Evolutionary conservation across 92 coral and sea anemone genomes (phyloP).

Genomic region (Zoanthus sociatus): DNA sequence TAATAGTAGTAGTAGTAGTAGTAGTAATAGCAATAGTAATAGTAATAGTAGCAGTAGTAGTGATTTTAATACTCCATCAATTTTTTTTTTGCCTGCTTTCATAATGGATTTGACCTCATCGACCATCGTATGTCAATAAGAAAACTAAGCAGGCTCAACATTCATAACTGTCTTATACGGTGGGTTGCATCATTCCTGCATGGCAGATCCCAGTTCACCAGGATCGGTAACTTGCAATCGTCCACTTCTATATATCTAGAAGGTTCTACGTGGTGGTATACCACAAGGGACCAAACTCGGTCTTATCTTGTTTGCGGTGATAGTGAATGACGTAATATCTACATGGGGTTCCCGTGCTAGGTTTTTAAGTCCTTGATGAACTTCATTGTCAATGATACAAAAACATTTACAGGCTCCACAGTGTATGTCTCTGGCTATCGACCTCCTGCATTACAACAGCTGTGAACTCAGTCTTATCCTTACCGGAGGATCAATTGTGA

Average conservation of each 20-base stretch:
- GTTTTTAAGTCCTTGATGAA: no score
- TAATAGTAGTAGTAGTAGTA: no score
- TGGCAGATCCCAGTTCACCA: slow-evolving; percentile 18
- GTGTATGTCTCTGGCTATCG: not conserved
- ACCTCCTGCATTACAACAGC: not conserved
- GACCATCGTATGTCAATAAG: slow-evolving; percentile 6
- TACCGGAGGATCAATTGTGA: not conserved
- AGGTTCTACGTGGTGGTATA: no score
- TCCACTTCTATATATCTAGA: no score
- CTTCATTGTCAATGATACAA: no score
- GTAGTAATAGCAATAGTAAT: no score
- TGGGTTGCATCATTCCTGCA: not conserved
- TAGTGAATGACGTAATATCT: no score
- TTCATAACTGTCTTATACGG: not conserved
- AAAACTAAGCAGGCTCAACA: not conserved
- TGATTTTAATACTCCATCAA: not conserved
- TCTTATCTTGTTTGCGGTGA: no score
- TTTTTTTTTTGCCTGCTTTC: slow-evolving; percentile 64
- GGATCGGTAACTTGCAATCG: not conserved
- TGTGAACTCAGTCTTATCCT: not conserved
- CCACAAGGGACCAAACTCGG: no score
- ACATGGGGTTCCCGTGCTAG: no score
- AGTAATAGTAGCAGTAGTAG: no score
- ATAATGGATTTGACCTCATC: slow-evolving; percentile 15
- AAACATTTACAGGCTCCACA: no score